A percentile compares a stretch with the other conserved stretches of the same genome.
Conservation (phyloP, 2,888 invertebrate species). For the Cheilosia vernalis region DNA sequence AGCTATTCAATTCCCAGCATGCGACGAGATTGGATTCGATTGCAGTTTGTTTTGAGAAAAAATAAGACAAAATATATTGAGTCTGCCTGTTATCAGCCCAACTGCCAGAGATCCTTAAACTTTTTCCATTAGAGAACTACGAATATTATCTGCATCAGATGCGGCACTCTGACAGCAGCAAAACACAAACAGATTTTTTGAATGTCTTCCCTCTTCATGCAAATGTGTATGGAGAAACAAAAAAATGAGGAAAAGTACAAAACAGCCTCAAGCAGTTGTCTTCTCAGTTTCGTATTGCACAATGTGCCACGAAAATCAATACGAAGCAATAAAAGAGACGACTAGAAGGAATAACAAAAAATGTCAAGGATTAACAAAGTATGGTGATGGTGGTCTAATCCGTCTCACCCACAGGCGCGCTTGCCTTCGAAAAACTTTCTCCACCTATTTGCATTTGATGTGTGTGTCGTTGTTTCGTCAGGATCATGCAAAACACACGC, state of each 20-base stretch:
- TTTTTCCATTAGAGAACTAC: conserved; percentile 68
- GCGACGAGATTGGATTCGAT: conserved; percentile 33
- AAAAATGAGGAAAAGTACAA: conserved; percentile 33
- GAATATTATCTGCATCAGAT: conserved; percentile 60
- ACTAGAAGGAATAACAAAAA: conserved; percentile 36
- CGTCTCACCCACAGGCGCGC: no score
- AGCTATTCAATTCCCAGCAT: conserved; percentile 8
- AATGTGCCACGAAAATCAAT: conserved; percentile 60
- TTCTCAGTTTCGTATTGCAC: conserved; percentile 34
- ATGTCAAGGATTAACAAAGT: conserved; percentile 64
- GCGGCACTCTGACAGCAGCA: conserved; percentile 40
- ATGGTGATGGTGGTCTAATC: conserved; percentile 3
- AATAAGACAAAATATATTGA: background rate
- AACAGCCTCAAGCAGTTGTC: conserved; percentile 49
- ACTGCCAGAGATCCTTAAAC: conserved; percentile 63
- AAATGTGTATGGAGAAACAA: conserved; percentile 15
- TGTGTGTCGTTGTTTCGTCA: no score
- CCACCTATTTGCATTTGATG: no score
- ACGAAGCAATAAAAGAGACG: conserved; percentile 34
- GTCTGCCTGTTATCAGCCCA: conserved; percentile 56
- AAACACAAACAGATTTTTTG: conserved; percentile 49
- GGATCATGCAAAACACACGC: no score
- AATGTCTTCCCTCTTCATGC: conserved; percentile 28
- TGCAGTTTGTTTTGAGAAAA: conserved; percentile 28
- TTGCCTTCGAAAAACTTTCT: no score